Evolutionary conservation across 2,888 invertebrate genomes (phyloP).

Genomic region (Cheiracanthium punctorium): DNA sequence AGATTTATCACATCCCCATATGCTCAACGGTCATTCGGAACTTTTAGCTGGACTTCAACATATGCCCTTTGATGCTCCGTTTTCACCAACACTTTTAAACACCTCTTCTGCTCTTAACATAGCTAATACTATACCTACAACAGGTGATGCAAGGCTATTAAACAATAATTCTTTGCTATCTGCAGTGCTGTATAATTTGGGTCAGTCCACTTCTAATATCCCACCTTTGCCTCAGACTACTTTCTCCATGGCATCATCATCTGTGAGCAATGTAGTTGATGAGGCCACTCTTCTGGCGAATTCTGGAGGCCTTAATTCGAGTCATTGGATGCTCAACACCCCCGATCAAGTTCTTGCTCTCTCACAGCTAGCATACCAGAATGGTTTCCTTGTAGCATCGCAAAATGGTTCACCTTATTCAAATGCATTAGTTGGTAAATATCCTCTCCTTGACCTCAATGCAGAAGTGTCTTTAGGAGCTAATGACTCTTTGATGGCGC

Average conservation of each 20-base stretch:
- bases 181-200: conserved; percentile 49
- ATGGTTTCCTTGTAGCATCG: conserved; percentile 61
- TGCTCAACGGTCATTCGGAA: conserved; percentile 65
- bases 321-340: conserved; percentile 66
- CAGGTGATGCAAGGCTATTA: conserved; percentile 42
- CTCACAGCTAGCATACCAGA: conserved; percentile 62
- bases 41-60: conserved; percentile 53
- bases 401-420: conserved; percentile 44
- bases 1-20: conserved; percentile 55
- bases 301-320: conserved; percentile 54
- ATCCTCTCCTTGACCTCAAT: conserved; percentile 43
- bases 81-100: conserved; percentile 48
- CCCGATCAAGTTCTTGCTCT: conserved; percentile 55
- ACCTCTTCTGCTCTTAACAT: conserved; percentile 24
- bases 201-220: conserved; percentile 46
- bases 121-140: background rate
- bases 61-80: conserved; percentile 38
- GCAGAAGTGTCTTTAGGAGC: conserved; percentile 51
- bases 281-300: conserved; percentile 40
- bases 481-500: conserved; percentile 27
- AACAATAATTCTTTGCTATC: conserved; percentile 52
- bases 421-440: conserved; percentile 49
- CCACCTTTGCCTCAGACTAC: conserved; percentile 28
- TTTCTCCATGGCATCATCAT: conserved; percentile 23
- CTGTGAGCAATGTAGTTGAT: conserved; percentile 44